phyloP scores from a whole-genome alignment of 2,797 vertebrate species.

The Enteromius unitaeniatus region DNA sequence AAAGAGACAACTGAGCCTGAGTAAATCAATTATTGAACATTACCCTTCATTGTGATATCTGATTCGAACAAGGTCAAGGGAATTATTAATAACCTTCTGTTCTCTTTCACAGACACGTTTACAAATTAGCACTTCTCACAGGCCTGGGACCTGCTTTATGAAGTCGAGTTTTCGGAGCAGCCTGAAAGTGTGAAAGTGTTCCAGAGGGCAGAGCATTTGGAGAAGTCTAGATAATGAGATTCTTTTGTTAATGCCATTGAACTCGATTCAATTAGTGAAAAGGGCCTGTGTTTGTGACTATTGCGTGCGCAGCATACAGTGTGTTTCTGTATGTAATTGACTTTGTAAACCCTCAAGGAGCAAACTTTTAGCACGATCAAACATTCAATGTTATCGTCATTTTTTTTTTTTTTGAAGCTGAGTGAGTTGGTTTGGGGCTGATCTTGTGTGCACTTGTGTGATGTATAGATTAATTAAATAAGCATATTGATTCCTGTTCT shows the following conservation, averaged over 20 bases:
- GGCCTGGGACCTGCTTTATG: conserved; percentile 70
- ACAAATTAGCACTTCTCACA: conserved; percentile 78
- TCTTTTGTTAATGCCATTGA: conserved; percentile 68
- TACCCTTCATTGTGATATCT: conserved; percentile 46
- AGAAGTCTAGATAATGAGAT: conserved; percentile 65
- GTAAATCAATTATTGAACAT: conserved; percentile 56
- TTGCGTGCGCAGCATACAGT: conserved; percentile 34
- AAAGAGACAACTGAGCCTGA: conserved; percentile 28
- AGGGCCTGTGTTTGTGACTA: conserved; percentile 36
- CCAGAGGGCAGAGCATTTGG: conserved; percentile 73
- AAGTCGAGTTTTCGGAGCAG: conserved; percentile 69
- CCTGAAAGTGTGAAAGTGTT: conserved; percentile 78
- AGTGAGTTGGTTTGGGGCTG: conserved; percentile 37
- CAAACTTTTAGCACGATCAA: conserved; percentile 17
- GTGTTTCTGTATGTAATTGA: conserved; percentile 23
- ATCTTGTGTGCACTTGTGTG: conserved; percentile 60
- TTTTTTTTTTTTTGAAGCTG: neutral
- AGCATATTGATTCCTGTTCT: conserved; percentile 73
- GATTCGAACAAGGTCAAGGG: conserved; percentile 58
- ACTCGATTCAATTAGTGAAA: conserved; percentile 73
- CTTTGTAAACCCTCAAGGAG: conserved; percentile 20
- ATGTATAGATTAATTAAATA: conserved; percentile 79
- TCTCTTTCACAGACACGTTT: conserved; percentile 64
- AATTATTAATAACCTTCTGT: conserved; percentile 69
- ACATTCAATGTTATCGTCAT: neutral